Conservation (phyloP, 2,888 invertebrate species). For the Bombylius major region DNA sequence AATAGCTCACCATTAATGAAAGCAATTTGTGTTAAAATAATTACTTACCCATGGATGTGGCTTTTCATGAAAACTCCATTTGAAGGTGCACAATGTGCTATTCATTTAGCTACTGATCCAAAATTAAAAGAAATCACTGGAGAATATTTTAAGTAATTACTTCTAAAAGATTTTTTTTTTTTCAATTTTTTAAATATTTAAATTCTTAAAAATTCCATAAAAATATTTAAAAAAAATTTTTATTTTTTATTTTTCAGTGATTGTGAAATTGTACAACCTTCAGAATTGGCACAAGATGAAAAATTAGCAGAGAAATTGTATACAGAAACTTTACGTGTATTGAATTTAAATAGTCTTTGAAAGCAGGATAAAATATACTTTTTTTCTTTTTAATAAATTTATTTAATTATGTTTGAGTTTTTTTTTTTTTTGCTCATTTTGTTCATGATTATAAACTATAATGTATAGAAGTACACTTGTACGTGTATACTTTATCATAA, state of each 20-base stretch:
- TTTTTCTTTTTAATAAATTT: too few species aligned
- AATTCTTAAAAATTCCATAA: background rate
- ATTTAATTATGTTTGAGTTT: too few species aligned
- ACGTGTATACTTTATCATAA: too few species aligned
- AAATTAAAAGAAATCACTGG: slow-evolving; percentile 47
- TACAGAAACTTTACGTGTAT: slow-evolving; percentile 29
- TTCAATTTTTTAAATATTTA: background rate
- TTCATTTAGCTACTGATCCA: slow-evolving; percentile 53
- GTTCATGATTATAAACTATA: too few species aligned
- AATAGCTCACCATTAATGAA: slow-evolving; percentile 36
- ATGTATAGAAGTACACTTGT: too few species aligned
- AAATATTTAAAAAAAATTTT: background rate
- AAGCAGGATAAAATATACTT: too few species aligned
- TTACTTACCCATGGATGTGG: slow-evolving; percentile 54
- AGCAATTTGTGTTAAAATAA: slow-evolving; percentile 40
- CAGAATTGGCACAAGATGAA: slow-evolving; percentile 42
- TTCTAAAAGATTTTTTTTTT: background rate
- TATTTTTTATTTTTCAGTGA: slow-evolving; percentile 37
- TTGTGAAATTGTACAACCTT: slow-evolving; percentile 41
- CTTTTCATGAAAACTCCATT: slow-evolving; percentile 51
- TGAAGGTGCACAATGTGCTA: slow-evolving; percentile 55
- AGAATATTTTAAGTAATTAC: slow-evolving; percentile 50
- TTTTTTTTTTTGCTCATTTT: too few species aligned
- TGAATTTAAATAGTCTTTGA: slow-evolving; percentile 25
- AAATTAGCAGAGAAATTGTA: slow-evolving; percentile 38